These are phyloP conservation scores for Okamejei kenojei DNA, from an alignment of 2,797 vertebrate species.

Conservation along the genomic window DNA sequence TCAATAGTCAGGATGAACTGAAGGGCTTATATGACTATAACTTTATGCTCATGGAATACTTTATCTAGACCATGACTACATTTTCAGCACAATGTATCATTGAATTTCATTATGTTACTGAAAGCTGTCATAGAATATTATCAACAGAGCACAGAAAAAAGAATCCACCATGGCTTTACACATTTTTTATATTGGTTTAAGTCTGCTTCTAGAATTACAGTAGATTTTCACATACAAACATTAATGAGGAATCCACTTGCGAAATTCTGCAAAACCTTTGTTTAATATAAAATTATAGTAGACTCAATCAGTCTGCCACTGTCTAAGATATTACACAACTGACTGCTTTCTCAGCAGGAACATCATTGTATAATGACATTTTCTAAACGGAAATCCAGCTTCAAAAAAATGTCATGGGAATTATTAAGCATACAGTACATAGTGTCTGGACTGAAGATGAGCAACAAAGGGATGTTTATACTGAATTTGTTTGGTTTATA, in stretches of 20 bases:
- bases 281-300: slow-evolving; percentile 24
- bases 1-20: no score
- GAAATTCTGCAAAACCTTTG: slow-evolving; percentile 13
- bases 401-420: slow-evolving; percentile 18
- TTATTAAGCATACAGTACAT: slow-evolving; percentile 6
- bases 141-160: not conserved
- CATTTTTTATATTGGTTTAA: slow-evolving; percentile 31
- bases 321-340: slow-evolving; percentile 23
- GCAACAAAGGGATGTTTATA: not conserved
- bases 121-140: not conserved
- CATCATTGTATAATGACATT: slow-evolving; percentile 30
- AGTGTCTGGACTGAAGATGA: slow-evolving; percentile 23
- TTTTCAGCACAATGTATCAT: not conserved
- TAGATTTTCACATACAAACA: slow-evolving; percentile 25
- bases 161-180: not conserved
- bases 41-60: not conserved
- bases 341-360: slow-evolving; percentile 34
- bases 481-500: not conserved
- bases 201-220: not conserved
- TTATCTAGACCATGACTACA: not conserved
- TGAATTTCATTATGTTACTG: slow-evolving; percentile 15
- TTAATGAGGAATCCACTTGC: slow-evolving; percentile 8
- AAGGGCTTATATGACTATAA: no score
- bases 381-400: slow-evolving; percentile 22
- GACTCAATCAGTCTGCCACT: slow-evolving; percentile 31